These are phyloP conservation scores for Drosophila yakuba DNA, from an alignment of 1,140 invertebrate species.

Conservation along the genomic window DNA sequence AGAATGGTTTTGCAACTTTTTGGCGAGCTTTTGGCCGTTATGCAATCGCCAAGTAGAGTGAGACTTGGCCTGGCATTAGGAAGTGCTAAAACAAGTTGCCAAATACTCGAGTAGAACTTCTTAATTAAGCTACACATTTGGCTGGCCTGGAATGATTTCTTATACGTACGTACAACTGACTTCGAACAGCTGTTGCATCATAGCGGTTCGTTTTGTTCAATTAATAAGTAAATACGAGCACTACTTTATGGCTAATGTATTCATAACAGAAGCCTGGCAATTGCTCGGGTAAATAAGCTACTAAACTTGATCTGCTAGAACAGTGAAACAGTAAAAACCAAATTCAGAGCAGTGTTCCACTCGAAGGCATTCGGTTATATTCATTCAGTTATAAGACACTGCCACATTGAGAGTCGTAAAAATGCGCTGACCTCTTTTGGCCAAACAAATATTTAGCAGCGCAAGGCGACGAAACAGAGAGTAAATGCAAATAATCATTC, in stretches of 20 bases:
- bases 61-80: constrained; percentile 28
- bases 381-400: not conserved
- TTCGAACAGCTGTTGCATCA: constrained; percentile 27
- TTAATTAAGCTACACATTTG: constrained; percentile 40
- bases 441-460: constrained; percentile 4
- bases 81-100: constrained; percentile 46
- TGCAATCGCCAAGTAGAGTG: constrained; percentile 35
- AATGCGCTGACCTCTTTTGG: constrained; percentile 20
- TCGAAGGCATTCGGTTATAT: too few relatives aligned
- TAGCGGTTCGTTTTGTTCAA: not conserved
- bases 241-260: constrained; percentile 11
- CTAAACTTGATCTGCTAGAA: not conserved
- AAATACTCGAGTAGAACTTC: constrained; percentile 35
- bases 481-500: constrained; percentile 20
- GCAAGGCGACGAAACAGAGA: constrained; percentile 5
- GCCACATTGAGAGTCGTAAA: constrained; percentile 17
- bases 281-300: constrained; percentile 20
- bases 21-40: constrained; percentile 32
- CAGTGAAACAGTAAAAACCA: not conserved
- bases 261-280: constrained; percentile 17
- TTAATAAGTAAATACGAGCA: not conserved
- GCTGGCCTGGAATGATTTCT: not conserved
- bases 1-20: constrained; percentile 35
- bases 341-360: not conserved
- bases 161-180: not conserved